Evolutionary conservation across 2,113 vertebrate genomes (phyloP).

Genomic region (Scatophagus argus): DNA sequence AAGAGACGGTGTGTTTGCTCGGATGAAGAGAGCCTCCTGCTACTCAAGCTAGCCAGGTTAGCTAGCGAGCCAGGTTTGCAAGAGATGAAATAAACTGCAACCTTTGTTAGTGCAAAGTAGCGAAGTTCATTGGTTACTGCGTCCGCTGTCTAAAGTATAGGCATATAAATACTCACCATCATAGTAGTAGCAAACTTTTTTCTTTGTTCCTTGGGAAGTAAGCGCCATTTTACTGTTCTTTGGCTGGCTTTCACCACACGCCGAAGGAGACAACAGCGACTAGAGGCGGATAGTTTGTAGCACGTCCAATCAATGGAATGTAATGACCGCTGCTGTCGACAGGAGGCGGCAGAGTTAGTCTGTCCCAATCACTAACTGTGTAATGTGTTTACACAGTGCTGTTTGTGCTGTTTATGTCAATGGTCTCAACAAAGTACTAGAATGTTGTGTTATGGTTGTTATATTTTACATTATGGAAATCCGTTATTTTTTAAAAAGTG

Average conservation of each 20-base stretch:
- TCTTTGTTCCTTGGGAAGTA: constrained; percentile 89
- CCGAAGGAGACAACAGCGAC: constrained; percentile 63
- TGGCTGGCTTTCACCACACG: constrained; percentile 48
- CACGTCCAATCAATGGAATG: constrained; percentile 25
- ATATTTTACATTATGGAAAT: neutral
- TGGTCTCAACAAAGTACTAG: too few relatives aligned
- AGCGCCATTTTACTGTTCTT: constrained; percentile 80
- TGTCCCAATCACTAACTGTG: too few relatives aligned
- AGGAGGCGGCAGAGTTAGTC: constrained; percentile 42
- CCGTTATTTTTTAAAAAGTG: neutral
- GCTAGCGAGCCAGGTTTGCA: constrained; percentile 64
- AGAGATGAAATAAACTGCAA: constrained; percentile 42
- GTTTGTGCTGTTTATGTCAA: too few relatives aligned
- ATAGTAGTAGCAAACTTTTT: constrained; percentile 99
- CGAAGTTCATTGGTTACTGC: neutral
- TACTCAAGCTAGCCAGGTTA: constrained; percentile 69
- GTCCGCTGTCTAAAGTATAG: neutral
- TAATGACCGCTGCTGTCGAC: neutral
- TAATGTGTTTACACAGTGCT: too few relatives aligned
- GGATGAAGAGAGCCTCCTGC: constrained; percentile 40
- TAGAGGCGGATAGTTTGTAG: constrained; percentile 66
- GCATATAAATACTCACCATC: constrained; percentile 84
- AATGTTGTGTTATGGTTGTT: neutral
- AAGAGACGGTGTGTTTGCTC: neutral
- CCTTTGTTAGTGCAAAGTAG: constrained; percentile 32